A percentile compares a stretch with the other conserved stretches of the same genome.
These are phyloP conservation scores for Protonibea diacanthus DNA, from an alignment of 2,797 vertebrate species.

Conservation along the genomic window DNA sequence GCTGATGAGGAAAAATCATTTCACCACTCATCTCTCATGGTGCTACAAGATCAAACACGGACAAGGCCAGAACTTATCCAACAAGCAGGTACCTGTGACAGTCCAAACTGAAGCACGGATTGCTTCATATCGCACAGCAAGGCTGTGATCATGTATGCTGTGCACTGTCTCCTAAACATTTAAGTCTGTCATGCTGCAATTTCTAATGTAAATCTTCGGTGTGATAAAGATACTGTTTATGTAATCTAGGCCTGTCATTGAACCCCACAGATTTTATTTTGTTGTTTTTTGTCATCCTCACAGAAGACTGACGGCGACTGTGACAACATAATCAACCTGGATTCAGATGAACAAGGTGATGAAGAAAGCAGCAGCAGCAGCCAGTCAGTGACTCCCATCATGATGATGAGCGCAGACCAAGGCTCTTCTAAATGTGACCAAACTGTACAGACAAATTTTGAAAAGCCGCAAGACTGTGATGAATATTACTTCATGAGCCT, in stretches of 20 bases:
- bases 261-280: neutral
- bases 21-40: slow-evolving; percentile 17
- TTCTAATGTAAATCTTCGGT: neutral
- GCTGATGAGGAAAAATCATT: slow-evolving; percentile 16
- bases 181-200: neutral
- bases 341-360: neutral
- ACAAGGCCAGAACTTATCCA: neutral
- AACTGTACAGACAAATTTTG: slow-evolving; percentile 40
- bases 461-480: slow-evolving; percentile 60
- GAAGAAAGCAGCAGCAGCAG: neutral
- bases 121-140: neutral
- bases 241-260: neutral
- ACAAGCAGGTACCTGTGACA: accelerated
- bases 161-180: neutral
- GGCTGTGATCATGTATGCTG: neutral
- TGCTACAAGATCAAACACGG: neutral
- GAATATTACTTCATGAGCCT: slow-evolving; percentile 66
- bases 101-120: neutral
- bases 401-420: neutral
- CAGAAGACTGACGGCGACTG: slow-evolving; percentile 9
- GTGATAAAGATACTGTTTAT: neutral
- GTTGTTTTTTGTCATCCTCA: neutral
- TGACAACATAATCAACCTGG: accelerated
- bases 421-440: slow-evolving; percentile 14
- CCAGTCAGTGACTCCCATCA: neutral